Percentiles rank a stretch among this genome's conserved stretches.
Conservation (phyloP, 2,797 vertebrate species). For the Danio albolineatus region DNA sequence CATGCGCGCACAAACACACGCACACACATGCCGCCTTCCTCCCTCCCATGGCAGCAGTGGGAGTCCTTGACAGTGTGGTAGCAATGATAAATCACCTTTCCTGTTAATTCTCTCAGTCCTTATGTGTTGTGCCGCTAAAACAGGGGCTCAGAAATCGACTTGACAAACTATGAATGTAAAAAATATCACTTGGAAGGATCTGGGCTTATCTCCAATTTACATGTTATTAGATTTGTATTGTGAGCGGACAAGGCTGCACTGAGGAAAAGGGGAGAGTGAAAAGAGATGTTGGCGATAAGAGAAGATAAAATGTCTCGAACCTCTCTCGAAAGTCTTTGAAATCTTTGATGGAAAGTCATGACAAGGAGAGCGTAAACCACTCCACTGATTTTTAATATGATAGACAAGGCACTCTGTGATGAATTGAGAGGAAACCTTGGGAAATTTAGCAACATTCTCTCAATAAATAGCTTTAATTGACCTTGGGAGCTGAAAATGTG, state of each 20-base stretch:
- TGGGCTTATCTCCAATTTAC: constrained; percentile 93
- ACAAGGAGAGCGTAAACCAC: constrained; percentile 65
- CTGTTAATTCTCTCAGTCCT: constrained; percentile 99
- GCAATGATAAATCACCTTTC: constrained; percentile 99
- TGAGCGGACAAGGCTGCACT: constrained; percentile 68
- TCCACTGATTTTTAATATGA: constrained; percentile 81
- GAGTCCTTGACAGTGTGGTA: constrained; percentile 99
- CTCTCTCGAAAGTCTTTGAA: constrained; percentile 78
- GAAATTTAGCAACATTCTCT: constrained; percentile 84
- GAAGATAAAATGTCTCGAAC: constrained; percentile 78
- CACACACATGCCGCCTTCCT: constrained; percentile 69
- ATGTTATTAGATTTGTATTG: constrained; percentile 85
- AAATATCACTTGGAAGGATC: constrained; percentile 86
- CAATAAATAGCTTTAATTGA: constrained; percentile 88
- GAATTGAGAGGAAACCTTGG: constrained; percentile 83
- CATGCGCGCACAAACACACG: constrained; percentile 17
- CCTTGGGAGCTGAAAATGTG: constrained; percentile 86
- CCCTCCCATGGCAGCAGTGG: constrained; percentile 92
- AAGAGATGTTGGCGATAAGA: constrained; percentile 74
- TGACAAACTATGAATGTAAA: constrained; percentile 92
- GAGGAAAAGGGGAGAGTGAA: constrained; percentile 25
- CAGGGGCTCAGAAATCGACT: constrained; percentile 97
- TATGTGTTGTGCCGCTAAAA: constrained; percentile 99
- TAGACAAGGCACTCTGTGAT: constrained; percentile 79
- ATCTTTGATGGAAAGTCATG: constrained; percentile 77